These are phyloP conservation scores for Sarcoramphus papa DNA, from an alignment of 2,797 vertebrate species.

Conservation along the genomic window DNA sequence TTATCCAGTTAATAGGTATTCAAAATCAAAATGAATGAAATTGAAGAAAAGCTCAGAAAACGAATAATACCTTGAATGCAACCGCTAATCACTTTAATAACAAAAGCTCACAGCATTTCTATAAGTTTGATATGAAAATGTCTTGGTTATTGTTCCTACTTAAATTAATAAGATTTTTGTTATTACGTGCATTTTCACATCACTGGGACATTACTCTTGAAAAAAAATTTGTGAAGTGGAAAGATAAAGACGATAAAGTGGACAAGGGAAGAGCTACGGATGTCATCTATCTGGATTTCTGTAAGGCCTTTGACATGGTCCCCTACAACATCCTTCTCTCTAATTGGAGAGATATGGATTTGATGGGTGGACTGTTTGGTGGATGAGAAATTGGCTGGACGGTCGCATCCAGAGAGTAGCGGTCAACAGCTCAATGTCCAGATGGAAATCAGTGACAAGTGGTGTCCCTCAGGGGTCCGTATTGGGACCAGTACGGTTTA, in stretches of 20 bases:
- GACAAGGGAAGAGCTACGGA: not conserved
- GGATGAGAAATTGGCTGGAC: not conserved
- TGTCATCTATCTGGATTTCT: not conserved
- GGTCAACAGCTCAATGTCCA: not conserved
- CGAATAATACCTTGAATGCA: not conserved
- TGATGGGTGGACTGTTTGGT: not conserved
- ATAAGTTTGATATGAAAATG: not conserved
- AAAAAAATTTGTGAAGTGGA: not conserved
- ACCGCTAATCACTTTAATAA: not conserved
- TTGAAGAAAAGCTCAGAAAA: not conserved
- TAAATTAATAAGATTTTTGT: not conserved
- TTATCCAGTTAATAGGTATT: constrained; percentile 6
- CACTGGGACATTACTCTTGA: not conserved
- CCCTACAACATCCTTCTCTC: not conserved
- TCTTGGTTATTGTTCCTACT: not conserved
- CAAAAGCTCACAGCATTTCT: not conserved
- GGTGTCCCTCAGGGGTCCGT: rapidly evolving
- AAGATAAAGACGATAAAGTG: not conserved
- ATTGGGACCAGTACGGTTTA: not conserved
- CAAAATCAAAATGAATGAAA: not conserved
- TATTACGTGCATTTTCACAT: not conserved
- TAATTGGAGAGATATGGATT: not conserved
- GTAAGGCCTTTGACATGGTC: not conserved
- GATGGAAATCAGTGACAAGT: not conserved
- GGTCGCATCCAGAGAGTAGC: rapidly evolving